Conservation (phyloP, 2,797 vertebrate genomes). For the Columba guinea region DNA sequence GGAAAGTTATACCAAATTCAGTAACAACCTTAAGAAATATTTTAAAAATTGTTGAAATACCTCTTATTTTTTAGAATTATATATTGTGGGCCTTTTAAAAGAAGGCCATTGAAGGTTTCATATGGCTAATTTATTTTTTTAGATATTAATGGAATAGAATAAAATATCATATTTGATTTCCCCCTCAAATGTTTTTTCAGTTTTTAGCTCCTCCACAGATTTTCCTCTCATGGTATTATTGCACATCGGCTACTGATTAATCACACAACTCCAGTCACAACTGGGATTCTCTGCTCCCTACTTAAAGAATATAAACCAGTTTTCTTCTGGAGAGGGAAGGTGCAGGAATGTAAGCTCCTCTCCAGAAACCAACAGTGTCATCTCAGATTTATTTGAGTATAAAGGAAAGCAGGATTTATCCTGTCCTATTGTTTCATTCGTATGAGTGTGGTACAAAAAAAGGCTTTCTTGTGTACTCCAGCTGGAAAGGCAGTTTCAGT, state of each 20-base stretch:
- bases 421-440: not conserved
- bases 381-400: not conserved
- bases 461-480: not conserved
- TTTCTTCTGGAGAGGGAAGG: not conserved
- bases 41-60: not conserved
- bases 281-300: not conserved
- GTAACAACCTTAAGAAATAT: not conserved
- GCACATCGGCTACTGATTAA: not conserved
- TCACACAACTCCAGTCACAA: not conserved
- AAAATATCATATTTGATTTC: not conserved
- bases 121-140: not conserved
- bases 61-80: not conserved
- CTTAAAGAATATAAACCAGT: not conserved
- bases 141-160: not conserved
- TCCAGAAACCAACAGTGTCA: not conserved
- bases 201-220: not conserved
- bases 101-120: not conserved
- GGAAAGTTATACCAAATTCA: not conserved
- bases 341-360: not conserved
- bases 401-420: not conserved
- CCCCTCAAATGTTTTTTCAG: not conserved
- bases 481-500: not conserved
- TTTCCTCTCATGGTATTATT: not conserved
- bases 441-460: not conserved
- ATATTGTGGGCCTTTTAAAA: not conserved